These are phyloP conservation scores for Capreolus pygargus DNA, from an alignment of 2,113 vertebrate genomes.

Conservation along the genomic window DNA sequence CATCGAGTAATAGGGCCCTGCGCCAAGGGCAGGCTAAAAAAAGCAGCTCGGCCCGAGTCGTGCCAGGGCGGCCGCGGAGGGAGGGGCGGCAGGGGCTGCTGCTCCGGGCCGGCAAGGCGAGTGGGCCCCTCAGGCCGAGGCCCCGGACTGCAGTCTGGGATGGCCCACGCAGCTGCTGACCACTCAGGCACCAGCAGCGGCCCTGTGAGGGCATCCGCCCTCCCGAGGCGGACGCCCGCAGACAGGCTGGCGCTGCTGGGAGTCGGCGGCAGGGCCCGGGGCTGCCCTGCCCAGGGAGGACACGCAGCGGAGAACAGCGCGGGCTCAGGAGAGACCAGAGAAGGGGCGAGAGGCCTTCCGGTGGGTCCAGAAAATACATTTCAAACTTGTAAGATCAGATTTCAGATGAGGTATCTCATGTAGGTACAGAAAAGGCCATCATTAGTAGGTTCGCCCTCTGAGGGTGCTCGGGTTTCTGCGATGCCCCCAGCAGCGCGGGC, in stretches of 20 bases:
- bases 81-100: rapidly evolving
- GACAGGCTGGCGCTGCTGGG: rapidly evolving
- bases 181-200: background rate
- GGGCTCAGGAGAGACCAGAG: background rate
- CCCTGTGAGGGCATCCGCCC: rapidly evolving
- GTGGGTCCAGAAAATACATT: slow-evolving; percentile 24
- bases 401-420: slow-evolving; percentile 77
- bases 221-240: rapidly evolving
- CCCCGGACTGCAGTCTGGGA: rapidly evolving
- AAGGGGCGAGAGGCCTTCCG: background rate
- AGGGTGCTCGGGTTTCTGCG: slow-evolving; percentile 33
- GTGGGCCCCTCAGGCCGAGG: background rate
- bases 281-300: rapidly evolving
- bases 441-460: slow-evolving; percentile 36
- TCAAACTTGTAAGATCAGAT: slow-evolving; percentile 58
- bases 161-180: background rate
- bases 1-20: background rate
- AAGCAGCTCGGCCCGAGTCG: background rate
- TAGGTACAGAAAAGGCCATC: slow-evolving; percentile 69
- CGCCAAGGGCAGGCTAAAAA: background rate
- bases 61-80: too few species aligned
- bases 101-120: background rate
- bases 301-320: background rate
- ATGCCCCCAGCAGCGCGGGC: slow-evolving; percentile 47
- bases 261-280: background rate